These are phyloP conservation scores for Otolemur crassicaudatus DNA, from an alignment of 2,797 vertebrate genomes.

Conservation along the genomic window DNA sequence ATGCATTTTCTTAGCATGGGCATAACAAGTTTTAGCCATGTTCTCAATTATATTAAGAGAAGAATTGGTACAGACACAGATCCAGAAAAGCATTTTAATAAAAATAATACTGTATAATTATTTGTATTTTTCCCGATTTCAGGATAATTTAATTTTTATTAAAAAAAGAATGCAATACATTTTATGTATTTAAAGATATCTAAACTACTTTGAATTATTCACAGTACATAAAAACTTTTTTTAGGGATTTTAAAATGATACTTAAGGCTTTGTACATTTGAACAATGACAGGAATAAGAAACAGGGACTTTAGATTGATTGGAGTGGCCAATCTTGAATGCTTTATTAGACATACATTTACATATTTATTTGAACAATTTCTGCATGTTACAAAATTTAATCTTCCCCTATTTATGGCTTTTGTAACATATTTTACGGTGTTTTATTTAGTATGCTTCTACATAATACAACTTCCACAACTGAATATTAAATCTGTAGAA, in stretches of 20 bases:
- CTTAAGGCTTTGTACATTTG: not conserved
- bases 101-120: not conserved
- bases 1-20: not conserved
- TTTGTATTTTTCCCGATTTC: not conserved
- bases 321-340: not conserved
- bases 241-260: slow-evolving; percentile 18
- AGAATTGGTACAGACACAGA: not conserved
- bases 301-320: slow-evolving; percentile 37
- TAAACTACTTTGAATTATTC: slow-evolving; percentile 32
- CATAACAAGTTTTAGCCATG: not conserved
- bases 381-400: slow-evolving; percentile 37
- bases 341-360: not conserved
- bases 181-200: not conserved
- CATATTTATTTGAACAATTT: not conserved
- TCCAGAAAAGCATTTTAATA: slow-evolving; percentile 14
- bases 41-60: not conserved
- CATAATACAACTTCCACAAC: slow-evolving; percentile 21
- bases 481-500: slow-evolving; percentile 68
- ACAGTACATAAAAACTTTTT: not conserved
- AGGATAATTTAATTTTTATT: not conserved
- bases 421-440: slow-evolving; percentile 42
- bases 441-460: slow-evolving; percentile 63
- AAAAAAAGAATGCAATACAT: not conserved
- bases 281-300: slow-evolving; percentile 8
- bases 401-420: not conserved